phyloP scores from a whole-genome alignment of 64 coral and sea anemone genomes.

The Pocillopora verrucosa region DNA sequence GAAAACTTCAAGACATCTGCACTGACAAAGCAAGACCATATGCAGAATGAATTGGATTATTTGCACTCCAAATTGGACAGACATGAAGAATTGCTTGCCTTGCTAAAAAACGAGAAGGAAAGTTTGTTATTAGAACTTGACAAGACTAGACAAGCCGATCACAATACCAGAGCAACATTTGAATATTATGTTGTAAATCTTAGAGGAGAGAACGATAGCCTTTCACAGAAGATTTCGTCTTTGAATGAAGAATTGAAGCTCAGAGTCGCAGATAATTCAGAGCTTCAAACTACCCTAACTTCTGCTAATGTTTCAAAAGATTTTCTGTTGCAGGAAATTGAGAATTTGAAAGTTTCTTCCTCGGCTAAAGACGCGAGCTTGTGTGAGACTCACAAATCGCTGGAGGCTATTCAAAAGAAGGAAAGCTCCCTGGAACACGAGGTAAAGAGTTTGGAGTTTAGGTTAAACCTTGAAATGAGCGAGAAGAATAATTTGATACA shows the following conservation, averaged over 20 bases:
- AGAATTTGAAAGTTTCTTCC: not conserved
- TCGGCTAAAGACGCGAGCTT: constrained; percentile 30
- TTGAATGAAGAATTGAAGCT: constrained; percentile 27
- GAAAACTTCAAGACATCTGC: constrained; percentile 28
- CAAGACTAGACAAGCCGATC: constrained; percentile 23
- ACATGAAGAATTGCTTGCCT: constrained; percentile 1
- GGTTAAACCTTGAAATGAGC: not conserved
- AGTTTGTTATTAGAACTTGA: constrained; percentile 35
- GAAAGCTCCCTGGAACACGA: constrained; percentile 1
- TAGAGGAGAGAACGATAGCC: constrained; percentile 9
- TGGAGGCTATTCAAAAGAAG: constrained; percentile 19
- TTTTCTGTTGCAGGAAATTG: constrained; percentile 18
- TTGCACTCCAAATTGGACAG: constrained; percentile 20
- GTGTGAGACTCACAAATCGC: not conserved
- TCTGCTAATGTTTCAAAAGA: constrained; percentile 39
- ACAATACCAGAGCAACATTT: constrained; percentile 7
- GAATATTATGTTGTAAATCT: constrained; percentile 19
- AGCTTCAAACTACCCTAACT: constrained; percentile 5
- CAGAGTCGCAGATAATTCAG: constrained; percentile 1
- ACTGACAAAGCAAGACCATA: constrained; percentile 1
- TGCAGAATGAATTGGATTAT: constrained; percentile 27
- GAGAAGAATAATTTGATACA: constrained; percentile 11
- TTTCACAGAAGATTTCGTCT: not conserved
- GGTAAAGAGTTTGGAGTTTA: not conserved
- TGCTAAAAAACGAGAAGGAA: constrained; percentile 35